These are phyloP conservation scores for Borostomias antarcticus DNA, from an alignment of 2,797 vertebrate species.

Conservation along the genomic window DNA sequence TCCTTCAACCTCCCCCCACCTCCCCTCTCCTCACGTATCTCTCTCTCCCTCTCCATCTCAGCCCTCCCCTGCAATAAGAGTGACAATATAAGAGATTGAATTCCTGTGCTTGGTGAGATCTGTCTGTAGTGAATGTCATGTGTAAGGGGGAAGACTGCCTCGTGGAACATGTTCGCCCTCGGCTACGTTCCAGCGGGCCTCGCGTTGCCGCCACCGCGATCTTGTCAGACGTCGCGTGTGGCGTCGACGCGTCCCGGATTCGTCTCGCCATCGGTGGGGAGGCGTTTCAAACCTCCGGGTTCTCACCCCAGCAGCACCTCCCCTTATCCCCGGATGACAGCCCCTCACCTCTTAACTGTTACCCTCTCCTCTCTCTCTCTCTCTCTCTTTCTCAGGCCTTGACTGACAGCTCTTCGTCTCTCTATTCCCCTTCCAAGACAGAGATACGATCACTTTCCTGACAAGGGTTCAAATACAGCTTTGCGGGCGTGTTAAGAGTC, in stretches of 20 bases:
- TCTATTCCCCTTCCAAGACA: no score
- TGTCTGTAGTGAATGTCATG: conserved; percentile 60
- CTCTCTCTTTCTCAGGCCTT: conserved; percentile 18
- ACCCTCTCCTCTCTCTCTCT: background rate
- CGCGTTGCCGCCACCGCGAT: conserved; percentile 55
- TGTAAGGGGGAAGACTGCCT: conserved; percentile 56
- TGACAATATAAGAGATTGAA: conserved; percentile 72
- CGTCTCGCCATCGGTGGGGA: background rate
- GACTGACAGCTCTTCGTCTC: no score
- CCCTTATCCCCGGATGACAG: no score
- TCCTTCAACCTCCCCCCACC: background rate
- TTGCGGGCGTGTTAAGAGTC: no score
- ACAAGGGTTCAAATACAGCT: no score
- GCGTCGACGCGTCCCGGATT: conserved; percentile 71
- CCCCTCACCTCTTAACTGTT: background rate
- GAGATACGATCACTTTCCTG: no score
- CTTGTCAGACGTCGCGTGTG: conserved; percentile 62
- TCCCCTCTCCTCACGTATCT: background rate
- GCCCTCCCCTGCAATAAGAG: conserved; percentile 46
- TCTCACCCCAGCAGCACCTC: no score
- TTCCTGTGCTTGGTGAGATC: conserved; percentile 58
- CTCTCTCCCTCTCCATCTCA: background rate
- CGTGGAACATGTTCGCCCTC: conserved; percentile 66
- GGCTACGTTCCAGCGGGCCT: conserved; percentile 68
- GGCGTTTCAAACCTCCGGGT: no score